Percentiles rank a stretch among this genome's conserved stretches.
These are phyloP conservation scores for Lanistes nyassanus DNA, from an alignment of 1,140 invertebrate genomes.

Conservation along the genomic window DNA sequence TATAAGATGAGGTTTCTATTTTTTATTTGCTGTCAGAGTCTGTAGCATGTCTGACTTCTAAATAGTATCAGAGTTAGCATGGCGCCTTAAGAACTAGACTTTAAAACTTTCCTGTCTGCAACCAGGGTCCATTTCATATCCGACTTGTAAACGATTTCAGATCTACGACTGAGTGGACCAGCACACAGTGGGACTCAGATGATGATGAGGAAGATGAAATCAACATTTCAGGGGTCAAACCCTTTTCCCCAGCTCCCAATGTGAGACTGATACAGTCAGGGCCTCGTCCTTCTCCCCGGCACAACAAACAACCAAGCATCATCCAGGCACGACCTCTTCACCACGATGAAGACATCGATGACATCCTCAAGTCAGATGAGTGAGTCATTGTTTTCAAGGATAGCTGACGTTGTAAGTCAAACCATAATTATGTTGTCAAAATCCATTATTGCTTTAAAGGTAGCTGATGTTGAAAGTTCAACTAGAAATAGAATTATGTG, in stretches of 20 bases:
- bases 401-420: too few species aligned
- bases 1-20: not conserved
- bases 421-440: too few species aligned
- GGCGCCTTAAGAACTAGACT: not conserved
- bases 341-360: conserved; percentile 40
- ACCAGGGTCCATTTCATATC: not conserved
- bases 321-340: conserved; percentile 46
- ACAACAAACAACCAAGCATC: conserved; percentile 25
- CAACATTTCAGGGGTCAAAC: conserved; percentile 26
- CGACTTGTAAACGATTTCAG: conserved; percentile 9
- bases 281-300: conserved; percentile 26
- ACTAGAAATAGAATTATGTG: too few species aligned
- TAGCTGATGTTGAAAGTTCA: too few species aligned
- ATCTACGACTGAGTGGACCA: conserved; percentile 59
- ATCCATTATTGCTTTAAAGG: too few species aligned
- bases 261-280: conserved; percentile 38
- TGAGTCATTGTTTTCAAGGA: conserved; percentile 13
- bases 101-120: not conserved
- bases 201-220: conserved; percentile 42
- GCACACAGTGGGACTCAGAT: conserved; percentile 56
- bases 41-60: too few species aligned
- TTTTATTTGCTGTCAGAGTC: not conserved
- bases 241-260: conserved; percentile 24
- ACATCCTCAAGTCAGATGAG: conserved; percentile 33
- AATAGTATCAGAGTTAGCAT: too few species aligned